phyloP scores from a whole-genome alignment of 2,888 invertebrate genomes.

The Drosophila quasianomalipes region DNA sequence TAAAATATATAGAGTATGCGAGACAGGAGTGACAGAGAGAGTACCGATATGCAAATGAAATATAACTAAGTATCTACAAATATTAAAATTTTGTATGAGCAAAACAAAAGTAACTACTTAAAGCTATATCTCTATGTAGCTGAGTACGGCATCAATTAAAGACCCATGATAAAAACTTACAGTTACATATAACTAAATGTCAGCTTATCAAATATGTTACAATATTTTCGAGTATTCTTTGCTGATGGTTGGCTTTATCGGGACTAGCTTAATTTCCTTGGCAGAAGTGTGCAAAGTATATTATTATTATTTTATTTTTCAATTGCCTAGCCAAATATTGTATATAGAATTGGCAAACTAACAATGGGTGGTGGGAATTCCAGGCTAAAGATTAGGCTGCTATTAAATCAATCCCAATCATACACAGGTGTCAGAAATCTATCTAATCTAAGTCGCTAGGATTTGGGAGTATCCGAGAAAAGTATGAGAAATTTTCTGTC shows the following conservation, averaged over 20 bases:
- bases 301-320: no score
- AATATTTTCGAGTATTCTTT: slow-evolving; percentile 23
- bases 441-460: no score
- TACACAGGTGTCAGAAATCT: no score
- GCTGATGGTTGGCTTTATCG: background rate
- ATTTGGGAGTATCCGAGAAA: background rate
- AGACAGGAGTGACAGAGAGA: slow-evolving; percentile 29
- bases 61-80: slow-evolving; percentile 48
- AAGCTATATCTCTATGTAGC: slow-evolving; percentile 32
- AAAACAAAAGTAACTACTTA: slow-evolving; percentile 29
- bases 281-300: background rate
- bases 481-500: background rate
- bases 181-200: slow-evolving; percentile 56
- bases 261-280: background rate
- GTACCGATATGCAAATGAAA: slow-evolving; percentile 52
- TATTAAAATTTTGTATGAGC: slow-evolving; percentile 29
- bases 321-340: no score
- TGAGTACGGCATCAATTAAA: slow-evolving; percentile 47
- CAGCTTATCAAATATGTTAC: slow-evolving; percentile 76
- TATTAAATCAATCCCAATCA: no score
- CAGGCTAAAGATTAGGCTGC: no score
- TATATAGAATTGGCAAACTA: no score
- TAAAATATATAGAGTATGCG: slow-evolving; percentile 27
- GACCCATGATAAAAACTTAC: slow-evolving; percentile 62
- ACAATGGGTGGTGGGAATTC: no score